A percentile compares a stretch with the other conserved stretches of the same genome.
These are phyloP conservation scores for Chaetophractus vellerosus DNA, from an alignment of 2,797 vertebrate genomes.

Conservation along the genomic window DNA sequence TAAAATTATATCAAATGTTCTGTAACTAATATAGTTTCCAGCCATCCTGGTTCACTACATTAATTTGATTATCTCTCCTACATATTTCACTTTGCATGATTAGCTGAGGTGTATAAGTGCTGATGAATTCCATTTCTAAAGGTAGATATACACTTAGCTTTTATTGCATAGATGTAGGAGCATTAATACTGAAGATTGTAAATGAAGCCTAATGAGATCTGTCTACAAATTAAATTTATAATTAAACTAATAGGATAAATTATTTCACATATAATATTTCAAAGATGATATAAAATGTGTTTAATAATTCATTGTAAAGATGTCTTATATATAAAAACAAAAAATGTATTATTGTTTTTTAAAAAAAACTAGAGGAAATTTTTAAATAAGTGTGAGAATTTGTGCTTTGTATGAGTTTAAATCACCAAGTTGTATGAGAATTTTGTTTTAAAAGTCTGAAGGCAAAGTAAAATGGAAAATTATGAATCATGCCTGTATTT, in stretches of 20 bases:
- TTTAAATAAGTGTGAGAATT: background rate
- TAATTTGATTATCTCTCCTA: background rate
- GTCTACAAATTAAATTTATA: background rate
- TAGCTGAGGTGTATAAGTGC: background rate
- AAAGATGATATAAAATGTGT: background rate
- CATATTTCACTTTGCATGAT: background rate
- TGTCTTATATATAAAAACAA: background rate
- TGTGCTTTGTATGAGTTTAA: background rate
- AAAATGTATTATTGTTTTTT: background rate
- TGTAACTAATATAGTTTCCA: background rate
- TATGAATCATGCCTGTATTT: background rate
- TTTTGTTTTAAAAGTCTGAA: slow-evolving; percentile 11
- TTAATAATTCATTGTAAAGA: background rate
- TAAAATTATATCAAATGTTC: background rate
- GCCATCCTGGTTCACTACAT: background rate
- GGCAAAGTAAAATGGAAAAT: background rate
- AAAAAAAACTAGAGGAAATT: background rate
- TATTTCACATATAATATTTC: background rate
- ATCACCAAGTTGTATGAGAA: background rate
- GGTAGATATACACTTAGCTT: background rate
- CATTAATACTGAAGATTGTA: background rate
- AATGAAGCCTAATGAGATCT: background rate
- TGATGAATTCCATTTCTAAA: background rate
- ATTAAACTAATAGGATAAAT: background rate
- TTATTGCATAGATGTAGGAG: background rate